These are phyloP conservation scores for Drosophila orena DNA, from an alignment of 1,140 invertebrate species.

Conservation along the genomic window DNA sequence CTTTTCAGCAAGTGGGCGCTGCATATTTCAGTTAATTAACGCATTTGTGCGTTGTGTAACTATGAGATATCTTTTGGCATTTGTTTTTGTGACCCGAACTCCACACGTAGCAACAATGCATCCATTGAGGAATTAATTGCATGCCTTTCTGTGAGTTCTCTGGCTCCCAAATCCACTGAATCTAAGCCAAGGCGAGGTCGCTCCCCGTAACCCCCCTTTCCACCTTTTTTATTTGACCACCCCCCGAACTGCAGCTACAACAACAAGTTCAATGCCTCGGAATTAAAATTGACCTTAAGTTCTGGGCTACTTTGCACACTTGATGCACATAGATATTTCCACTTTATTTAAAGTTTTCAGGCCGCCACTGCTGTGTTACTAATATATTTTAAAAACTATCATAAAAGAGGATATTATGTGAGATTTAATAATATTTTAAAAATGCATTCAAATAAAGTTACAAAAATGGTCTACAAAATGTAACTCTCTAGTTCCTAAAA, in stretches of 20 bases:
- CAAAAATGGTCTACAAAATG: too few species aligned
- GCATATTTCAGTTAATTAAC: constrained; percentile 81
- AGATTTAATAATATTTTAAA: too few species aligned
- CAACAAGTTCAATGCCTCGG: constrained; percentile 79
- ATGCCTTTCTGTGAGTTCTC: constrained; percentile 48
- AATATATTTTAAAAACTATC: too few species aligned
- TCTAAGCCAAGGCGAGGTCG: constrained; percentile 53
- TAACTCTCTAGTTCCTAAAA: background rate
- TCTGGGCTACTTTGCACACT: constrained; percentile 37
- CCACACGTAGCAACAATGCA: constrained; percentile 48
- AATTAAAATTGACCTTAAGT: constrained; percentile 77
- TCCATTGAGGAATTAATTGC: constrained; percentile 58
- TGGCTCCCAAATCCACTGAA: constrained; percentile 50
- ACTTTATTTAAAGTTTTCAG: background rate
- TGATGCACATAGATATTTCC: too few species aligned
- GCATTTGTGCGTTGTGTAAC: constrained; percentile 68
- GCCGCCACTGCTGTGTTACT: too few species aligned
- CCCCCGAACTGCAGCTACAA: constrained; percentile 22
- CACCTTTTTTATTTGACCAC: background rate
- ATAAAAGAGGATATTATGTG: too few species aligned
- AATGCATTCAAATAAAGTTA: too few species aligned
- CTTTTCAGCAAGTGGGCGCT: constrained; percentile 69
- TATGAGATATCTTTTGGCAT: constrained; percentile 44
- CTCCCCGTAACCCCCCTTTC: background rate
- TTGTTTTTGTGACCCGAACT: constrained; percentile 15